Conservation (phyloP, 1,140 invertebrate genomes). For the Ephestia elutella region DNA sequence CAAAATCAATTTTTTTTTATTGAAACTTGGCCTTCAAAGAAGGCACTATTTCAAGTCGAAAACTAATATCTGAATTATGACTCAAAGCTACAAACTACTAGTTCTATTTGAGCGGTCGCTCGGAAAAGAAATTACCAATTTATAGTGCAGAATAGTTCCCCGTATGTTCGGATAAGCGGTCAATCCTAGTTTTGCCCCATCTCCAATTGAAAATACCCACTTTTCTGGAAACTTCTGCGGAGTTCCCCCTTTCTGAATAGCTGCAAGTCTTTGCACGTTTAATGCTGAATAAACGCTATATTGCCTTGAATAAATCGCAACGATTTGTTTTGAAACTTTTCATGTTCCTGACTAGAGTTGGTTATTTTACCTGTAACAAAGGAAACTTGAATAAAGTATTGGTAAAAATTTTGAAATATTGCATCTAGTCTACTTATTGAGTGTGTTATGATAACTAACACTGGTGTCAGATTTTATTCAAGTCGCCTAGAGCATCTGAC, state of each 20-base stretch:
- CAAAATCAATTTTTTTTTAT: no score
- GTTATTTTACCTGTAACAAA: not conserved
- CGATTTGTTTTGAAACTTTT: no score
- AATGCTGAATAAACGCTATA: not conserved
- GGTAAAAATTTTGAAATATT: not conserved
- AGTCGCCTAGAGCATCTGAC: no score
- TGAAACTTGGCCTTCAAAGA: no score
- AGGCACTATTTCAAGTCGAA: no score
- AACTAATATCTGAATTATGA: no score
- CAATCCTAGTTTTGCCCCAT: not conserved
- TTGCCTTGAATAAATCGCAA: not conserved
- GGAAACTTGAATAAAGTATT: not conserved
- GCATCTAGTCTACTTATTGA: no score
- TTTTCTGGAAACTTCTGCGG: not conserved
- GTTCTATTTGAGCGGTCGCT: no score
- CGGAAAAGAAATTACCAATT: no score
- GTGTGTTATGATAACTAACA: no score
- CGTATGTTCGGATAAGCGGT: not conserved
- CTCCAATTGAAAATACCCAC: not conserved
- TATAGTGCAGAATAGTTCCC: not conserved
- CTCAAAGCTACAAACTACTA: no score
- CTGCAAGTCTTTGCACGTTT: not conserved
- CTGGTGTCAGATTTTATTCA: no score
- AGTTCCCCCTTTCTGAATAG: slow-evolving; percentile 2
- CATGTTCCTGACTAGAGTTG: not conserved